phyloP scores from a whole-genome alignment of 2,888 invertebrate genomes.

The Cantharis rustica region DNA sequence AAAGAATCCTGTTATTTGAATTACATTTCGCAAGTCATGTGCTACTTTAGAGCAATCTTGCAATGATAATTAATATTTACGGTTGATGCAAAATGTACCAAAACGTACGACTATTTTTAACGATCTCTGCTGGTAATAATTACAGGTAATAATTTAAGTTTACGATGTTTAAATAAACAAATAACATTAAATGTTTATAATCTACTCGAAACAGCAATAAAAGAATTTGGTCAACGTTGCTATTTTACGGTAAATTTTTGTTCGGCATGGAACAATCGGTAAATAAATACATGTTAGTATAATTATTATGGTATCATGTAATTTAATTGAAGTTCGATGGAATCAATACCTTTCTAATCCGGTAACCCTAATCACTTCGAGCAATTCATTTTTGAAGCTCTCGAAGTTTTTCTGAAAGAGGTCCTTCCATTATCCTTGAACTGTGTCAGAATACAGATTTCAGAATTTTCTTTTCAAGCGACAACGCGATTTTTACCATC shows the following conservation, averaged over 20 bases:
- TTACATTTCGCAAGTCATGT: not conserved
- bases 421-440: no score
- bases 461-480: no score
- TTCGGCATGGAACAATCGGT: not conserved
- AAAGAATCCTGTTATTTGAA: not conserved
- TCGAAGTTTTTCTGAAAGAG: no score
- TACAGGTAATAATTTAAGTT: not conserved
- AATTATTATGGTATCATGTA: not conserved
- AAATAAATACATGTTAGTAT: not conserved
- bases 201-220: not conserved
- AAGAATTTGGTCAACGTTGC: not conserved
- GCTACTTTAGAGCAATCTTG: not conserved
- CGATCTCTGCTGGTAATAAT: not conserved
- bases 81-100: not conserved
- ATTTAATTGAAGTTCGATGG: not conserved
- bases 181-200: not conserved
- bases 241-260: not conserved
- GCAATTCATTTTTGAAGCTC: not conserved
- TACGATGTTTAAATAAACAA: not conserved
- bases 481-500: no score
- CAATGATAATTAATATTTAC: not conserved
- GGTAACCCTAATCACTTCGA: not conserved
- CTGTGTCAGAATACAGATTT: no score
- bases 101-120: not conserved
- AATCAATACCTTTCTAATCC: not conserved